These are phyloP conservation scores for Ostrea edulis DNA, from an alignment of 1,140 invertebrate species.

Conservation along the genomic window DNA sequence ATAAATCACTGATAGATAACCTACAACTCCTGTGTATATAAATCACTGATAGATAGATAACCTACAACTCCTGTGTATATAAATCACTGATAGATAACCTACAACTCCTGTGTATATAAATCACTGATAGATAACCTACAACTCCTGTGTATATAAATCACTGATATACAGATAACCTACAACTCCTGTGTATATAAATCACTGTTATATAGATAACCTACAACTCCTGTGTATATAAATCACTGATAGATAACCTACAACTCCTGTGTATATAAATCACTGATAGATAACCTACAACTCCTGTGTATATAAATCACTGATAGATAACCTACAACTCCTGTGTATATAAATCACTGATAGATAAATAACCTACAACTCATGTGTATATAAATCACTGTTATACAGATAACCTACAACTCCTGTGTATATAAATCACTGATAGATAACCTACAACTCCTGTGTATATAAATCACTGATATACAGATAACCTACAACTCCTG, in stretches of 20 bases:
- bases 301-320: not conserved
- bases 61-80: constrained; percentile 79
- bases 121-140: constrained; percentile 76
- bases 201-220: constrained; percentile 69
- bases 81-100: not conserved
- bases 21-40: constrained; percentile 78
- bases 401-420: constrained; percentile 79
- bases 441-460: constrained; percentile 79
- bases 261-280: not conserved
- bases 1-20: not conserved
- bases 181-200: not conserved
- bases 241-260: constrained; percentile 76
- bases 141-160: not conserved
- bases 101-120: constrained; percentile 78
- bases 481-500: constrained; percentile 67
- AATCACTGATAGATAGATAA: not conserved
- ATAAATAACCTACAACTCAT: constrained; percentile 79
- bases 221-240: constrained; percentile 67
- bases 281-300: constrained; percentile 78
- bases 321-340: constrained; percentile 79
- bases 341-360: not conserved
- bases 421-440: not conserved
- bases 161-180: constrained; percentile 76
- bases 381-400: not conserved
- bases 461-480: not conserved